Evolutionary conservation across 2,888 invertebrate genomes (phyloP), one percentile per base, ranked within the genome.

Genomic region (Cenopis cana): DNA sequence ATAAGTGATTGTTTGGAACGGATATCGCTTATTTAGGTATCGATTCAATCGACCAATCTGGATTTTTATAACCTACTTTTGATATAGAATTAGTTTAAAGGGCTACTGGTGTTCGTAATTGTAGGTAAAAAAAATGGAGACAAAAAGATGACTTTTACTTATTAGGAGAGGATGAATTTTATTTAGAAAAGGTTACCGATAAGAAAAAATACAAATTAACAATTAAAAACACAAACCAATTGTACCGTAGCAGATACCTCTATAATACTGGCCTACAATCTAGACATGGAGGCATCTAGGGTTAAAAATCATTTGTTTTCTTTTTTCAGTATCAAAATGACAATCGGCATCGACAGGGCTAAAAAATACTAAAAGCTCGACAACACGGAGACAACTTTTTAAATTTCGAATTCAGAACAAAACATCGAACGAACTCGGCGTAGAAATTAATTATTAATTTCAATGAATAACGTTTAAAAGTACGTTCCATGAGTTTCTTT

Each of bases 11-110:
- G 91, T 91, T 86, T 81, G 81, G 78, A 86, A 89, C 87, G 86
- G 87, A 93, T 92, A 92, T 89, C 82, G 90, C 93, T 91, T 85
- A 90, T 92, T 91, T 86, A n/a, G n/a, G n/a, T n/a, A 91, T 92
- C 84, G 90, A 92, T 89, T 89, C 84, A 90, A 87, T 86, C 85
- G 82, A 79, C 84, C 81, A 85, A 89, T 89, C 85, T 85, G 85
- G 84, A 81, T 79, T 78, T 69, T 71, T 65, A 52, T 65, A 50
- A 72, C 73, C 74, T 74, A 73, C 74, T 76, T 54, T 55, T 9
- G 8, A 55, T 2, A 12, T 9, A 12, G 24, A 18, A 29, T 54
- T 41, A 59, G 46, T n/a, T 46, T 4, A 41, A 6, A 46, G n/a
- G 41, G 46, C 60, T 29, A 46, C 59, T 46, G 24, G n/a, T 46